phyloP scores from a whole-genome alignment of 2,797 vertebrate genomes.

The Sebastes diaconus region DNA sequence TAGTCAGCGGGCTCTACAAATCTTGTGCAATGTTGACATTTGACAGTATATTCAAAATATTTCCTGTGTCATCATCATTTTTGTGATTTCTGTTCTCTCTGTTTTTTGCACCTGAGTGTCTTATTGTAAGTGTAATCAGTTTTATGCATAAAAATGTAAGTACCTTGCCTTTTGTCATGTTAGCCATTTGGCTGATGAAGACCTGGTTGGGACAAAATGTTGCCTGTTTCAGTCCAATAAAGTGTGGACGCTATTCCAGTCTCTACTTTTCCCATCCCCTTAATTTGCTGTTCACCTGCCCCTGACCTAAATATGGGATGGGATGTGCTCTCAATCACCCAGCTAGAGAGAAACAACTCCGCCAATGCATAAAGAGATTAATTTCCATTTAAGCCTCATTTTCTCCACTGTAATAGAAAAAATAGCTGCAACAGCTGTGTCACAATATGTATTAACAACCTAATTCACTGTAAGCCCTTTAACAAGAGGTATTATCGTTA shows the following conservation, averaged over 20 bases:
- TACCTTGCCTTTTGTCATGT: neutral
- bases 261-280: neutral
- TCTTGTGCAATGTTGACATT: neutral
- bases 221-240: neutral
- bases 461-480: slow-evolving; percentile 65
- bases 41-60: neutral
- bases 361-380: slow-evolving; percentile 28
- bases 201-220: neutral
- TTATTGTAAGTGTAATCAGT: neutral
- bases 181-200: neutral
- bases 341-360: slow-evolving; percentile 6
- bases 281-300: neutral
- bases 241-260: neutral
- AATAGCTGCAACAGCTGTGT: slow-evolving; percentile 61
- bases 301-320: slow-evolving; percentile 22
- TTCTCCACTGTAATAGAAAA: slow-evolving; percentile 26
- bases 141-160: neutral
- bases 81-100: neutral
- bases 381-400: slow-evolving; percentile 43
- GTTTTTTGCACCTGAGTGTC: neutral
- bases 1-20: neutral
- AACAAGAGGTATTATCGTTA: slow-evolving; percentile 61
- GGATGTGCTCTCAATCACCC: neutral
- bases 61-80: neutral
- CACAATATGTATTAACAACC: slow-evolving; percentile 67